Evolutionary conservation across 2,888 invertebrate species (phyloP).

Genomic region (Papilio gigon): DNA sequence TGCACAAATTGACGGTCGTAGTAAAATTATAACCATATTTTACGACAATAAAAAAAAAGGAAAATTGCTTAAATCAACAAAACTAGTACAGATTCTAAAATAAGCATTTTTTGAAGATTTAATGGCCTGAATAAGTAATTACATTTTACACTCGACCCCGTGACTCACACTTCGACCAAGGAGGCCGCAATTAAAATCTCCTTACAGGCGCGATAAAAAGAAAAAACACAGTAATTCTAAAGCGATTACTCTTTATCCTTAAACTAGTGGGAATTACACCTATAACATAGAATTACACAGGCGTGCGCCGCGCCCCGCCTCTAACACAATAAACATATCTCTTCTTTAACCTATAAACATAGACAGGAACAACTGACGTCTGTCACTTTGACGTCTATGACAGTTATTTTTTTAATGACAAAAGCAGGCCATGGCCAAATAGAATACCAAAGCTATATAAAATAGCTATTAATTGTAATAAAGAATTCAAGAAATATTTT

Average conservation of each 20-base stretch:
- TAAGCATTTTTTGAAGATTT: neutral
- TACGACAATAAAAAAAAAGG: neutral
- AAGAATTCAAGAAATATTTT: neutral
- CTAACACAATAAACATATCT: constrained; percentile 35
- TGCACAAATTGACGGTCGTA: no score
- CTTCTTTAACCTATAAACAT: constrained; percentile 5
- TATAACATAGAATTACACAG: constrained; percentile 73
- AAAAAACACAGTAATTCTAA: constrained; percentile 63
- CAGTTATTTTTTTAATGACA: neutral
- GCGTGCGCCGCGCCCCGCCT: constrained; percentile 54
- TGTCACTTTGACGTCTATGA: constrained; percentile 12
- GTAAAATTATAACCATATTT: neutral
- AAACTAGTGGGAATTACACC: constrained; percentile 73
- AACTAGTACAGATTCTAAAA: neutral
- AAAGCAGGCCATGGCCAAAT: neutral
- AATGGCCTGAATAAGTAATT: no score
- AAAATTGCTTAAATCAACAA: neutral
- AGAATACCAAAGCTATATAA: neutral
- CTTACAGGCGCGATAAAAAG: constrained; percentile 55
- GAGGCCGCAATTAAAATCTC: constrained; percentile 47
- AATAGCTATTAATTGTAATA: neutral
- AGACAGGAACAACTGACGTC: constrained; percentile 19
- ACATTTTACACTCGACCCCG: neutral
- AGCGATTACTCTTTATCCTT: constrained; percentile 71
- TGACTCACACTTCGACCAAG: constrained; percentile 44